Percentiles rank a stretch among this genome's conserved stretches.
These are phyloP conservation scores for Andrena cerasifolii DNA, from an alignment of 1,140 invertebrate genomes.

Conservation along the genomic window DNA sequence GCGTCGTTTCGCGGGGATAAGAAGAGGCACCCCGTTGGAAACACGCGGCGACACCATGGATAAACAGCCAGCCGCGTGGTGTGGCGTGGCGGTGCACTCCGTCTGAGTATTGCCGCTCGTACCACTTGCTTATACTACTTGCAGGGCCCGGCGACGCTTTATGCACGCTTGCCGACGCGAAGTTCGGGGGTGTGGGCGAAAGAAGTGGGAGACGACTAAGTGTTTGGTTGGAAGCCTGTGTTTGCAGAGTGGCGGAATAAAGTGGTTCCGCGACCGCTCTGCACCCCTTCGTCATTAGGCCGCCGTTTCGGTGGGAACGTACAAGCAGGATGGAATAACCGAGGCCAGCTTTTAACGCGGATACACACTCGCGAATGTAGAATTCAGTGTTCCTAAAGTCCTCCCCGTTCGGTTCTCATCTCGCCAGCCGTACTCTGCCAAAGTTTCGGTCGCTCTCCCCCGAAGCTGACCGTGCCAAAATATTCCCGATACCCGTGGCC, in stretches of 20 bases:
- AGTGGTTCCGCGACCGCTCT: no score
- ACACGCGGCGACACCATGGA: constrained; percentile 48
- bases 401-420: no score
- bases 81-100: constrained; percentile 23
- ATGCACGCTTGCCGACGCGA: constrained; percentile 23
- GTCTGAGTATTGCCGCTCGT: constrained; percentile 34
- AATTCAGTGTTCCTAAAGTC: neutral
- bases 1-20: constrained; percentile 47
- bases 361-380: neutral
- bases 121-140: constrained; percentile 46
- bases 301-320: no score
- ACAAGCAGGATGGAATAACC: neutral
- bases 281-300: no score
- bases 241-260: no score
- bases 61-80: constrained; percentile 52
- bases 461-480: neutral
- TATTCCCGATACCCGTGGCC: neutral
- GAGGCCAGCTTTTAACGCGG: no score
- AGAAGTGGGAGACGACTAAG: neutral
- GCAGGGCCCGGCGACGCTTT: constrained; percentile 14
- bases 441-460: neutral
- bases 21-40: constrained; percentile 46
- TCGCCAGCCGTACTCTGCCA: neutral
- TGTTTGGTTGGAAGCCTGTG: no score
- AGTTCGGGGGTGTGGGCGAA: constrained; percentile 5